Evolutionary conservation across 2,113 vertebrate species (phyloP).

Genomic region (Anoplopoma fimbria): DNA sequence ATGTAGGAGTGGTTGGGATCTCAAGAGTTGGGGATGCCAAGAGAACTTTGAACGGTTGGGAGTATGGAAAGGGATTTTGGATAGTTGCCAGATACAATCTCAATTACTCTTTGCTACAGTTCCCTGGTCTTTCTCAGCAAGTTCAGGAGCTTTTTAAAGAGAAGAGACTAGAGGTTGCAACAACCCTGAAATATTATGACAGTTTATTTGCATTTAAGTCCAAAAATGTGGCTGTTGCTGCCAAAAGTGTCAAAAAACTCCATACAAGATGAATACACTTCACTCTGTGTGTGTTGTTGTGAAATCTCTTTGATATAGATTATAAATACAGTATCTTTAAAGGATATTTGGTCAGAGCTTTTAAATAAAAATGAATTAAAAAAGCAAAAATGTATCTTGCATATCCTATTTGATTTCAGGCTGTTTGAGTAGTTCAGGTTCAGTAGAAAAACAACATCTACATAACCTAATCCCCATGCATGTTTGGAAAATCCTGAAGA

Average conservation of each 20-base stretch:
- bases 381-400: not conserved
- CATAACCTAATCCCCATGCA: slow-evolving; percentile 12
- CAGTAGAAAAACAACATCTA: slow-evolving; percentile 16
- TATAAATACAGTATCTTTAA: not conserved
- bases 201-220: slow-evolving; percentile 27
- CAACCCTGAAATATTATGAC: slow-evolving; percentile 19
- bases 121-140: slow-evolving; percentile 7
- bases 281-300: not conserved
- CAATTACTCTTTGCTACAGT: not conserved
- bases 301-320: not conserved
- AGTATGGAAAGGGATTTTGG: not conserved
- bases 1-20: not conserved
- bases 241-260: not conserved
- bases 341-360: not conserved
- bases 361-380: not conserved
- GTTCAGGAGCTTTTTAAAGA: slow-evolving; percentile 4
- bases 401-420: not conserved
- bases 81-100: slow-evolving; percentile 17
- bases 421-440: not conserved
- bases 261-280: not conserved
- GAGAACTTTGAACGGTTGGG: not conserved
- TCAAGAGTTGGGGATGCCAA: slow-evolving; percentile 1
- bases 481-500: slow-evolving; percentile 29
- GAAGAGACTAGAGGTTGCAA: not conserved
- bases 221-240: not conserved